phyloP scores from a whole-genome alignment of 2,113 vertebrate species.

The Alaudala cheleensis region DNA sequence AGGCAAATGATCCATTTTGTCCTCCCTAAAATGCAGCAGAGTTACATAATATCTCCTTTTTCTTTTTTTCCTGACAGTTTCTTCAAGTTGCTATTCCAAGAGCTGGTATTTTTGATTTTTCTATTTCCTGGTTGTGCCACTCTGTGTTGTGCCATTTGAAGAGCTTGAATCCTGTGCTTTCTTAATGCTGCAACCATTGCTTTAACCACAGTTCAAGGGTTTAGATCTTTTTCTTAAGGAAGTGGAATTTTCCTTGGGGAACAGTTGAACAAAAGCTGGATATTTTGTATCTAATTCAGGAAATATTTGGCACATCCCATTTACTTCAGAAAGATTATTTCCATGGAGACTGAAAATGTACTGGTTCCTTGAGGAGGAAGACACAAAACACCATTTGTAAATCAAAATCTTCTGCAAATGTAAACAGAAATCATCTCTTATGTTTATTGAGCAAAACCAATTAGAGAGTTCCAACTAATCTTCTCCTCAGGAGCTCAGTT shows the following conservation, averaged over 20 bases:
- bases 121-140: not conserved
- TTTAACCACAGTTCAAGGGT: not conserved
- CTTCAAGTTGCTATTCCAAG: not conserved
- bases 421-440: not conserved
- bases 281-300: not conserved
- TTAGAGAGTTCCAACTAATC: not conserved
- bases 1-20: not conserved
- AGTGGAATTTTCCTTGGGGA: not conserved
- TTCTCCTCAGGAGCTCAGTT: not conserved
- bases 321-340: not conserved
- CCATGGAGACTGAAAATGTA: not conserved
- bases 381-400: not conserved
- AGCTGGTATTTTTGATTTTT: not conserved
- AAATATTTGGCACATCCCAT: not conserved
- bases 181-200: not conserved
- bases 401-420: not conserved
- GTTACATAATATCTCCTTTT: not conserved
- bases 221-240: not conserved
- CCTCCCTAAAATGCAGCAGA: not conserved
- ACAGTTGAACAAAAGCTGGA: not conserved
- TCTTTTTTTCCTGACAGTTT: not conserved
- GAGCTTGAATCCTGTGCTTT: not conserved
- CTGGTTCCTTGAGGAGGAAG: not conserved
- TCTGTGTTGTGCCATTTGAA: not conserved
- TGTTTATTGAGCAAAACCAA: not conserved